Percentiles rank a stretch among this genome's conserved stretches.
Evolutionary conservation across 2,113 vertebrate genomes (phyloP).

Genomic region (Procavia capensis): DNA sequence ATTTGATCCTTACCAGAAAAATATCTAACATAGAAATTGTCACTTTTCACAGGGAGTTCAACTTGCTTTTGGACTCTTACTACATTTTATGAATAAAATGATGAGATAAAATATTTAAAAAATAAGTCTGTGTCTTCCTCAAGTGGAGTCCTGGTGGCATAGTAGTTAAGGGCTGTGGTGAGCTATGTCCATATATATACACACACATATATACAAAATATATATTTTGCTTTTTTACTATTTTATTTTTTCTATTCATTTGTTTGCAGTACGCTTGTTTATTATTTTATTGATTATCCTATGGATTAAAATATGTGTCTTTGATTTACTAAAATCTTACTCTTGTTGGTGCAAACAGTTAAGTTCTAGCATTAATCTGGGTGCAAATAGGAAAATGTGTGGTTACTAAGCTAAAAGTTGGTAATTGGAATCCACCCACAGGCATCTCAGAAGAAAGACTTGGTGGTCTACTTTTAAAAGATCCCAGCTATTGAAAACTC

Average conservation of each 20-base stretch:
- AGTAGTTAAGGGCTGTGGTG: no score
- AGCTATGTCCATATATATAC: no score
- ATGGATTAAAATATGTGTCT: not conserved
- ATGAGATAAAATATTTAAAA: not conserved
- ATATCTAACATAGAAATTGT: not conserved
- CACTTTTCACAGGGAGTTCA: conserved; percentile 25
- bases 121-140: not conserved
- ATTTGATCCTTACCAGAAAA: not conserved
- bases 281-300: not conserved
- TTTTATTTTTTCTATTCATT: not conserved
- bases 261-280: not conserved
- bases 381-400: no score
- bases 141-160: not conserved
- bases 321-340: not conserved
- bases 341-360: no score
- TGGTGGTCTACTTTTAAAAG: no score
- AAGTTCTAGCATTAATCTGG: no score
- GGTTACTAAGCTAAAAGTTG: no score
- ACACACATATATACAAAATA: no score
- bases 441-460: no score
- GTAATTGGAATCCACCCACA: no score
- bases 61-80: not conserved
- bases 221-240: no score
- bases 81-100: not conserved
- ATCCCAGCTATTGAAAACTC: no score